Percentiles rank a stretch among this genome's conserved stretches.
These are phyloP conservation scores for Sebastiscus albofasciatus DNA, from an alignment of 2,797 vertebrate genomes.

Conservation along the genomic window DNA sequence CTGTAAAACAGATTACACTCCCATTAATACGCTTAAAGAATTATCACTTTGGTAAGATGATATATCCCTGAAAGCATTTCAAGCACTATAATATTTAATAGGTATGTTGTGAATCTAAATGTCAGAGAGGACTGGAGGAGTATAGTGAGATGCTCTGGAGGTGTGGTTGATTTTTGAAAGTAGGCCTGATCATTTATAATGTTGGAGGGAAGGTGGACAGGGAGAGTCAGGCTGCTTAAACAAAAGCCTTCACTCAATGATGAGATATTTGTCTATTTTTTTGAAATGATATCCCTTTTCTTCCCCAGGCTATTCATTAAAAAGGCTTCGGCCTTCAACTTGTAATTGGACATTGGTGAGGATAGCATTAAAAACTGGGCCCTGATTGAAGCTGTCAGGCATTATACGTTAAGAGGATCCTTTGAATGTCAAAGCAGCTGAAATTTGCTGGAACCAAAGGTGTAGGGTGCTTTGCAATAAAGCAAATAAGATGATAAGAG, in stretches of 20 bases:
- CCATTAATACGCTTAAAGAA: constrained; percentile 42
- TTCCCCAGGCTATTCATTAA: background rate
- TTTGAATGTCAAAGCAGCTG: background rate
- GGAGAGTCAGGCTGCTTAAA: constrained; percentile 19
- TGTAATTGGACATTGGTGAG: background rate
- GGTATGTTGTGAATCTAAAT: constrained; percentile 21
- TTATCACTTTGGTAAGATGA: background rate
- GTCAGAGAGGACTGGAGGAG: constrained; percentile 14
- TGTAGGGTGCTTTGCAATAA: background rate
- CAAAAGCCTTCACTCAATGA: constrained; percentile 22
- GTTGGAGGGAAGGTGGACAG: constrained; percentile 25
- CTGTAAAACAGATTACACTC: constrained; percentile 23
- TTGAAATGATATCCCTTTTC: background rate
- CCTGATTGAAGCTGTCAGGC: background rate
- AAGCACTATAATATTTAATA: constrained; percentile 15
- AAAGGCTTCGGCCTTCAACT: background rate
- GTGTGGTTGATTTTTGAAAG: constrained; percentile 51
- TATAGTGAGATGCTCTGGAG: constrained; percentile 30
- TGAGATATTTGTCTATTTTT: constrained; percentile 25
- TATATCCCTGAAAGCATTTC: background rate
- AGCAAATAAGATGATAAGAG: background rate
- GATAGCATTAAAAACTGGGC: background rate
- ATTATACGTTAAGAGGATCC: background rate
- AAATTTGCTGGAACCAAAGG: background rate
- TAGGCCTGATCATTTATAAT: constrained; percentile 41